Conservation (phyloP, 1,140 invertebrate genomes). For the Drosophila subobscura region DNA sequence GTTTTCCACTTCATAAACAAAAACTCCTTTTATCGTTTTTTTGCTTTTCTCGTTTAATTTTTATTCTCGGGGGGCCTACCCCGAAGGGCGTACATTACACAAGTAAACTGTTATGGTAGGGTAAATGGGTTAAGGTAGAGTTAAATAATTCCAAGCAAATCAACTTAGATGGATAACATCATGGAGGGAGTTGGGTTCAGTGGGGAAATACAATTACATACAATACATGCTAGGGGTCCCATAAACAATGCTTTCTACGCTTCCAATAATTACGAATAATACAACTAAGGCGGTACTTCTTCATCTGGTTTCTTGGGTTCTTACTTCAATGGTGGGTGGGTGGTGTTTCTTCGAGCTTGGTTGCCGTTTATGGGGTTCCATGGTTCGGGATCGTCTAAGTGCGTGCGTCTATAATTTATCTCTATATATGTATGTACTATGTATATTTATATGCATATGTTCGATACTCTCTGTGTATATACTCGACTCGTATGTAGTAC, state of each 20-base stretch:
- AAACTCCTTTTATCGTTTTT: too few relatives aligned
- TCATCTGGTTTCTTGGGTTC: not conserved
- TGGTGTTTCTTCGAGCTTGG: slow-evolving; percentile 5
- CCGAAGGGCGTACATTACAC: slow-evolving; percentile 9
- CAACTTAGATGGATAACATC: slow-evolving; percentile 9
- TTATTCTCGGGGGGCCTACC: too few relatives aligned
- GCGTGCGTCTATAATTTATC: slow-evolving; percentile 62
- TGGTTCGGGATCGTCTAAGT: slow-evolving; percentile 46
- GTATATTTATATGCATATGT: slow-evolving; percentile 44
- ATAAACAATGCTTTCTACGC: slow-evolving; percentile 35
- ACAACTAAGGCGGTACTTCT: slow-evolving; percentile 19
- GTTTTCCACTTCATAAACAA: too few relatives aligned
- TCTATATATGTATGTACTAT: slow-evolving; percentile 45
- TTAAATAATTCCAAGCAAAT: slow-evolving; percentile 39
- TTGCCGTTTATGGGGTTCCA: slow-evolving; percentile 13
- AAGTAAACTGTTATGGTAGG: slow-evolving; percentile 15
- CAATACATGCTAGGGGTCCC: slow-evolving; percentile 37
- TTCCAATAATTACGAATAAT: slow-evolving; percentile 37
- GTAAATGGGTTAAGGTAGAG: not conserved
- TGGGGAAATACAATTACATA: slow-evolving; percentile 1
- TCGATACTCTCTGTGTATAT: slow-evolving; percentile 11
- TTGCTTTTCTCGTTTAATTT: too few relatives aligned
- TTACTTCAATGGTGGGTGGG: slow-evolving; percentile 14
- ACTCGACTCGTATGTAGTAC: not conserved
- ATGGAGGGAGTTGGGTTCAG: not conserved